Percentiles rank a stretch among this genome's conserved stretches.
Evolutionary conservation across 2,888 invertebrate species (phyloP).

Genomic region (Hipparchia semele): DNA sequence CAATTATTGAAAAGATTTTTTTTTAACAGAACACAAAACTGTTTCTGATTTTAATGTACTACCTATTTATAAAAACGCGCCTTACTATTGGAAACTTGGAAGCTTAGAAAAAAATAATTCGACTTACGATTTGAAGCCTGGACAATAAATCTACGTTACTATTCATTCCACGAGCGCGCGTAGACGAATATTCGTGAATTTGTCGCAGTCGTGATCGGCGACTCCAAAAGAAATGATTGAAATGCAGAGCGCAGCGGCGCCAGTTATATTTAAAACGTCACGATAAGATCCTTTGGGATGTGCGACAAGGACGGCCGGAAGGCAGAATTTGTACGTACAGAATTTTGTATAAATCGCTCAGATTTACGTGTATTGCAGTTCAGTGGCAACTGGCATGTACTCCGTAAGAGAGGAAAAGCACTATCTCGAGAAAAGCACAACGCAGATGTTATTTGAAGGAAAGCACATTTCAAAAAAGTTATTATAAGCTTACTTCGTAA

Average conservation of each 20-base stretch:
- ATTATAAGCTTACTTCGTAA: too few relatives aligned
- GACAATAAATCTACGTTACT: constrained; percentile 10
- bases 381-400: too few relatives aligned
- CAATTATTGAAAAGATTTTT: too few relatives aligned
- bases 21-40: too few relatives aligned
- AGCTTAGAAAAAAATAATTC: too few relatives aligned
- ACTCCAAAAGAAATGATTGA: constrained; percentile 40
- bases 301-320: constrained; percentile 28
- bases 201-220: constrained; percentile 41
- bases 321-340: constrained; percentile 19
- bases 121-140: background rate
- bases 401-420: too few relatives aligned
- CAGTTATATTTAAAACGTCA: constrained; percentile 41
- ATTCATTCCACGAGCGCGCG: constrained; percentile 41
- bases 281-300: constrained; percentile 40
- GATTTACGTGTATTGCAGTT: too few relatives aligned
- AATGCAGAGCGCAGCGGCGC: constrained; percentile 41
- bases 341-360: background rate
- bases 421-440: too few relatives aligned
- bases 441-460: too few relatives aligned
- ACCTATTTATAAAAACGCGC: background rate
- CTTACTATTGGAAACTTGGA: background rate
- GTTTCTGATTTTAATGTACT: too few relatives aligned
- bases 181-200: constrained; percentile 42
- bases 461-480: too few relatives aligned